Base-by-base conservation (phyloP, 2,888 invertebrate genomes). In the Himalopsyche kuldschensis region DNA sequence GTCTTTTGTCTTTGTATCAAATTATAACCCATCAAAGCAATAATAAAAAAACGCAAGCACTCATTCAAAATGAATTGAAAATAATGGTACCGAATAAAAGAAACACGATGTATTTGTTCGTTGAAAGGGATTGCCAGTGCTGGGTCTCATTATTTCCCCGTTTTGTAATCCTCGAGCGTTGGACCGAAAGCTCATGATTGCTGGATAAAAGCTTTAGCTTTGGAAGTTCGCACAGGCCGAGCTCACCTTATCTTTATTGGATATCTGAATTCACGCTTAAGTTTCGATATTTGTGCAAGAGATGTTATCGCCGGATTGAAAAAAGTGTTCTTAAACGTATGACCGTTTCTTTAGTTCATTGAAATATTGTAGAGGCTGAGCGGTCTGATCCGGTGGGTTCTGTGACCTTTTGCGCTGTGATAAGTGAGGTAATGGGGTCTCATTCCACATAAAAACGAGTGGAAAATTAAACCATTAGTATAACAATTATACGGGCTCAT, bases 401-500 rank as follows among this genome's bases (percentile, higher is more conserved):
- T 75, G 1, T n/a, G 32, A 75, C 30, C 75, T 75, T 75, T 32
- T n/a, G 75, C 75, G n/a, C 30, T 55, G n/a, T 32, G 75, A n/a
- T 75, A 75, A 75, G 75, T 75, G 75, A 75, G 76, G 75, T 76
- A 77, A 46, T 32, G 81, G 3, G 31, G 31, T 48, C 63, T 47
- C 75, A 82, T 76, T 77, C 79, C 41, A 55, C 35, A 32, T 48
- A 30, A 46, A 15, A 75, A 79, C 81, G 69, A 82, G 83, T 82
- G 83, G 85, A 85, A 85, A 84, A 85, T 85, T 84, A 83, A 77
- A 55, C 85, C 85, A 83, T 84, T 85, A 85, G 82, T 81, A 76
- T 83, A 81, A 81, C 85, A 84, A 81, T 82, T 83, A 83, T 83
- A 79, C 78, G 41, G 75, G 77, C 82, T 84, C 84, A 78, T 84